Evolutionary conservation across 1,140 invertebrate species (phyloP).

Genomic region (Aphis gossypii): DNA sequence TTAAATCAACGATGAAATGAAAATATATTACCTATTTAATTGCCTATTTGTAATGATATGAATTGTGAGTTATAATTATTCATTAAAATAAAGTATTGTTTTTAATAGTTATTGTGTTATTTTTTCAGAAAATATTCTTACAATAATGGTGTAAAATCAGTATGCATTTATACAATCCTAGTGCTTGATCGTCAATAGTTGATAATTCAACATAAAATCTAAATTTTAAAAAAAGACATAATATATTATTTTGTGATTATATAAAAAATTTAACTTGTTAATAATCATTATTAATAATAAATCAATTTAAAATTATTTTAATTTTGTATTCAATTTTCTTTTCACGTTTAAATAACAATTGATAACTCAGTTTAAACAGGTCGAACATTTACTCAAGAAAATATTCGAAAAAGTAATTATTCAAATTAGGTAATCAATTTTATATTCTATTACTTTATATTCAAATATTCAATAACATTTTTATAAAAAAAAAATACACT

Average conservation of each 20-base stretch:
- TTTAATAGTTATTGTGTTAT: constrained; percentile 6
- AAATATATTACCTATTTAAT: constrained; percentile 4
- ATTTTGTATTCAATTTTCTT: not conserved
- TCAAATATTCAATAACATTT: not conserved
- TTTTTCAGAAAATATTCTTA: constrained; percentile 21
- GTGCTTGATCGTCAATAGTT: not conserved
- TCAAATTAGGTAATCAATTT: not conserved
- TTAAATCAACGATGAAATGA: constrained; percentile 30
- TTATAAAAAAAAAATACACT: not conserved
- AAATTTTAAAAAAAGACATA: not conserved
- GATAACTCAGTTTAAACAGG: not conserved
- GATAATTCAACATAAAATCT: not conserved
- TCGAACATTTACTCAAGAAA: not conserved
- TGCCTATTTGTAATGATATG: not conserved
- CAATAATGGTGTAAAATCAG: not conserved
- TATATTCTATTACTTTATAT: not conserved
- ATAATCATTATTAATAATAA: not conserved
- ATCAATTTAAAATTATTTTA: not conserved
- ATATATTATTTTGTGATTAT: not conserved
- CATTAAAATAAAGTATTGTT: constrained; percentile 29
- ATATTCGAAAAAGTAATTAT: not conserved
- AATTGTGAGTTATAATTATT: constrained; percentile 25
- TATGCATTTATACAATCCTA: not conserved
- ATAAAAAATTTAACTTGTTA: not conserved
- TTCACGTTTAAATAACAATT: not conserved